phyloP scores from a whole-genome alignment of 2,888 invertebrate species.

The Selenia dentaria region DNA sequence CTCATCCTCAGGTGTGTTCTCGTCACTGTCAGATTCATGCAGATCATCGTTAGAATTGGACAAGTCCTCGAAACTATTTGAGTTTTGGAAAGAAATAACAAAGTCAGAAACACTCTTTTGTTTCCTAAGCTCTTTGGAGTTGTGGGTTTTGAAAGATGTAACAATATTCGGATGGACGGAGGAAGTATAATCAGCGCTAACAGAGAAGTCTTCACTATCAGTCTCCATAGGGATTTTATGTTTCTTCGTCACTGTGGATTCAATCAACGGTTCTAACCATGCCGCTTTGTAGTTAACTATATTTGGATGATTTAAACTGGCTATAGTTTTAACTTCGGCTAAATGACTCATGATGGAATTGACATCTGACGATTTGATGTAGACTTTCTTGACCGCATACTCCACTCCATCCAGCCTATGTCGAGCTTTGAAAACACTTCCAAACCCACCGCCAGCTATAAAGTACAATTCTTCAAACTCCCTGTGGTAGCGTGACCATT shows the following conservation, averaged over 20 bases:
- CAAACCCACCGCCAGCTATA: slow-evolving; percentile 91
- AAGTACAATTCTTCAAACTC: slow-evolving; percentile 89
- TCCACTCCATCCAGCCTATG: slow-evolving; percentile 90
- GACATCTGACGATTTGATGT: slow-evolving; percentile 86
- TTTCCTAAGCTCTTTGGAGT: slow-evolving; percentile 68
- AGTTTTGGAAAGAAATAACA: slow-evolving; percentile 68
- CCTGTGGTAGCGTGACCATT: slow-evolving; percentile 87
- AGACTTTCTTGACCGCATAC: slow-evolving; percentile 92
- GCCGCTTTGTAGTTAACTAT: slow-evolving; percentile 93
- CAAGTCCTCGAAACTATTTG: slow-evolving; percentile 57
- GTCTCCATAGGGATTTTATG: slow-evolving; percentile 62
- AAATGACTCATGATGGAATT: slow-evolving; percentile 87
- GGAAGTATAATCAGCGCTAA: slow-evolving; percentile 53
- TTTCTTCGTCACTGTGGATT: slow-evolving; percentile 70
- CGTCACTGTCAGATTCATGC: slow-evolving; percentile 59
- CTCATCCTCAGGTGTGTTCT: slow-evolving; percentile 53
- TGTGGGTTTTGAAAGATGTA: slow-evolving; percentile 76
- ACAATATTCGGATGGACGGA: slow-evolving; percentile 69
- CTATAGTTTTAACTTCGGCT: slow-evolving; percentile 92
- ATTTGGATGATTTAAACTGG: slow-evolving; percentile 90
- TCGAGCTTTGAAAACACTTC: slow-evolving; percentile 89
- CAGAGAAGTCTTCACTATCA: slow-evolving; percentile 64
- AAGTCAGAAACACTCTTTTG: slow-evolving; percentile 69
- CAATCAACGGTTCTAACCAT: slow-evolving; percentile 89
- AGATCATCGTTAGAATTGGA: slow-evolving; percentile 52